A percentile compares a stretch with the other conserved stretches of the same genome.
phyloP scores from a whole-genome alignment of 2,797 vertebrate genomes.

The Nyctibius grandis region DNA sequence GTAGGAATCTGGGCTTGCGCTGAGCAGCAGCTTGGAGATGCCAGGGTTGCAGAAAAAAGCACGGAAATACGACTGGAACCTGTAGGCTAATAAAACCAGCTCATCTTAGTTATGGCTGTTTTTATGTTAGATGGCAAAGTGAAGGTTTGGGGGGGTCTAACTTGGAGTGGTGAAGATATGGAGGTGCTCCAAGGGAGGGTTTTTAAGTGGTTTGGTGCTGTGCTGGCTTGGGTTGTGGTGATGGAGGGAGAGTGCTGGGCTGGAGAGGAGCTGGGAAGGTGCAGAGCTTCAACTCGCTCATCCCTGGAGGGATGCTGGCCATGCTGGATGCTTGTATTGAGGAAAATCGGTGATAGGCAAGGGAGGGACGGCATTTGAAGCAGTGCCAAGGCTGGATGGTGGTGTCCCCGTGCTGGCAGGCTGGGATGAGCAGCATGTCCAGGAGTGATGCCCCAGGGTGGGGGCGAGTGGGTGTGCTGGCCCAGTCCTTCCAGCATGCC shows the following conservation, averaged over 20 bases:
- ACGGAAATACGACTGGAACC: accelerated
- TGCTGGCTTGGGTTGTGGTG: not conserved
- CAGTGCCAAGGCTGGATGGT: not conserved
- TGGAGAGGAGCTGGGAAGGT: not conserved
- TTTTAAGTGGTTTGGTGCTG: not conserved
- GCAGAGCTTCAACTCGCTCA: accelerated
- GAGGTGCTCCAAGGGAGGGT: not conserved
- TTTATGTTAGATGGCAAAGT: not conserved
- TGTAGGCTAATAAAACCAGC: not conserved
- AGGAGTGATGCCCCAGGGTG: accelerated
- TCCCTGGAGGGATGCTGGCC: not conserved
- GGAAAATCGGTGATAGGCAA: accelerated
- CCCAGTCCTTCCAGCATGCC: not conserved
- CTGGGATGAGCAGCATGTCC: accelerated
- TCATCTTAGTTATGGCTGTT: not conserved
- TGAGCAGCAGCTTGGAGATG: not conserved
- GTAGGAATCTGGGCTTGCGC: not conserved
- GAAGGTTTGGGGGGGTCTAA: not conserved
- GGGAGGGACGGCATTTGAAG: not conserved
- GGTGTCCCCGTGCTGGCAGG: accelerated
- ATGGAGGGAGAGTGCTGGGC: not conserved
- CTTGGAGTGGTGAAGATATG: accelerated
- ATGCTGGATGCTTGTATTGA: not conserved
- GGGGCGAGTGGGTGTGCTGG: not conserved
- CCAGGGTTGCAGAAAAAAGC: not conserved